Base-by-base conservation (phyloP, 2,113 vertebrate species). In the Meleagris gallopavo region DNA sequence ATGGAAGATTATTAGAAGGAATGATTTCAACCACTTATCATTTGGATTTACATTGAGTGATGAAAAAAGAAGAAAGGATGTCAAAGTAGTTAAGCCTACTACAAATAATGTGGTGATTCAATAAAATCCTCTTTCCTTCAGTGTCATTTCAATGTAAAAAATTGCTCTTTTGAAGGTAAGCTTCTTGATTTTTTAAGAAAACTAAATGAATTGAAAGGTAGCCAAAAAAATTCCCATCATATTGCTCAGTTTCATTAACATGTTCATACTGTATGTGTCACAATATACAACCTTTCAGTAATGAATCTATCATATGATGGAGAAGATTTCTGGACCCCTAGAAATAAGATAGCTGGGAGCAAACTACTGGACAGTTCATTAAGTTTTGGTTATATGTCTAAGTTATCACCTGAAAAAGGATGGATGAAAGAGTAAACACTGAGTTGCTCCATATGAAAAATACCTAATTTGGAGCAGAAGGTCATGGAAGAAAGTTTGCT, bases 21-120 rank as follows among this genome's bases (percentile, higher is more conserved):
- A 93, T 94, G 87, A 86, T 94, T 82, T 94, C 91, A 94, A 43
- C 24, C 84, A 91, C 87, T 94, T 92, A 87, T 83, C 81, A 92
- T 94, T 91, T 77, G 71, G 25, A 92, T 91, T 92, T 95, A 80
- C 45, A 67, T 18, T 40, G 48, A 87, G 11, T 27, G 43, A 79
- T 80, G 54, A 89, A 79, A 83, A 92, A 87, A 92, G 65, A 92
- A 85, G 45, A 85, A 74, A 77, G 36, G 4, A 55, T 83, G 74
- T 84, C 73, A 85, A 54, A 93, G 43, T 54, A 34, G 58, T 8
- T 85, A 88, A 84, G 24, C 38, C 46, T 65, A 73, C 25, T 61
- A 76, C 62, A 89, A 87, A 76, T 80, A 82, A 73, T 50, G 54
- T 73, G 50, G 29, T 62, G 46, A 69, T 90, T 72, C 66, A 54